Evolutionary conservation across 1,140 invertebrate genomes (phyloP), one percentile per base, ranked within the genome.

Genomic region (Drosophila repletoides): DNA sequence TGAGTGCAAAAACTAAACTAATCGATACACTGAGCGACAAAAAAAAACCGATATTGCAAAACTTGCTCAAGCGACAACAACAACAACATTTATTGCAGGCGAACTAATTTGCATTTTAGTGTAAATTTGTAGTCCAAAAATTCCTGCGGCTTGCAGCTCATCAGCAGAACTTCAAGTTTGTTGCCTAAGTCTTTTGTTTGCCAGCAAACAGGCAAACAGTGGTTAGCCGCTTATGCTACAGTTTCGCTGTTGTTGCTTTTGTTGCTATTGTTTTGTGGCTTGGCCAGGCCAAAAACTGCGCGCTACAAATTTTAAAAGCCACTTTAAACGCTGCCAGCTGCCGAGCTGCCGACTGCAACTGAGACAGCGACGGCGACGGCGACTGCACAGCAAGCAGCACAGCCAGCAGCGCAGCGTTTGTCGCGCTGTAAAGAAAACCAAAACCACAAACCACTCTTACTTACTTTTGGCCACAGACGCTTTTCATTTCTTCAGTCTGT

Each of bases 401-500:
- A 34, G 22, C 24, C 4, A 49, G 9, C 49, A 9, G 24, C 4
- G 67, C 14, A 22, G 41, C 17, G n/a, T 51, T 36, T 55, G 51
- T 26, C 52, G 31, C 22, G 51, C 52, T 48, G 49, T n/a, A n/a
- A 59, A 65, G 70, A 74, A 83, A 84, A 74, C 49, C 43, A 68
- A 51, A 67, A 61, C 69, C 81, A 34, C 59, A 64, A 72, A 76
- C 70, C 80, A 86, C 81, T 87, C 76, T 86, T 86, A 86, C 81
- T 86, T 86, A 86, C 81, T 81, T 86, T 80, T 74, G 81, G 63
- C 53, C 76, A 64, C 58, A 64, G 72, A 81, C 76, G 81, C 83
- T 86, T 86, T 86, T 86, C 81, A 87, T 86, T 87, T 88, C 83
- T 89, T 89, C 88, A 89, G 88, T 89, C 84, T 86, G 83, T 89